Evolutionary conservation across 2,888 invertebrate species (phyloP).

Genomic region (Ormyrus thymus): DNA sequence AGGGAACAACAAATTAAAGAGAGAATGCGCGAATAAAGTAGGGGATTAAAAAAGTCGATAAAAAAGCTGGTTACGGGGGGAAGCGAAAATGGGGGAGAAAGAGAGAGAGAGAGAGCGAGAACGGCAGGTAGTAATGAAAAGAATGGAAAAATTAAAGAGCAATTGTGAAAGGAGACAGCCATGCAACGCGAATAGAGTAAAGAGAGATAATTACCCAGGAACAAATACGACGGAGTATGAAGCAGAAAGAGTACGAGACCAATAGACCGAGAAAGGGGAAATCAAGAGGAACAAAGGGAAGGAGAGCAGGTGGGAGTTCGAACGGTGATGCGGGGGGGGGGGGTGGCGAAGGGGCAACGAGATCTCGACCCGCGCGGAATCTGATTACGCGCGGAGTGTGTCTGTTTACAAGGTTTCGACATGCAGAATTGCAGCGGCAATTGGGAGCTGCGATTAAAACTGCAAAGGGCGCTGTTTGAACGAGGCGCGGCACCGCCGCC

Average conservation of each 20-base stretch:
- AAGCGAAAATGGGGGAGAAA: neutral
- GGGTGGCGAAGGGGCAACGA: neutral
- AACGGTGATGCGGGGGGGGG: neutral
- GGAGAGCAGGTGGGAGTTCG: neutral
- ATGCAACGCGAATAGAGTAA: neutral
- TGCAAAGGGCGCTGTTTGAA: conserved; percentile 19
- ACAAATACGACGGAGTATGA: neutral
- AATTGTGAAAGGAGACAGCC: too few relatives aligned
- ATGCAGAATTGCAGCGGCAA: conserved; percentile 8
- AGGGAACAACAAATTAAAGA: neutral
- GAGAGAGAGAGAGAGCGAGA: neutral
- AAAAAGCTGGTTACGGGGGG: neutral
- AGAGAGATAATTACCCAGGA: conserved; percentile 27
- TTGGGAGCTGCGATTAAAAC: conserved; percentile 39
- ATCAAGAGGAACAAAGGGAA: neutral
- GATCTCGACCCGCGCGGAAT: conserved; percentile 20
- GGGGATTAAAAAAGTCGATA: neutral
- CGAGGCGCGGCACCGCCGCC: neutral
- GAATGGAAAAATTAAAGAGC: too few relatives aligned
- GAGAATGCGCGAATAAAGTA: neutral
- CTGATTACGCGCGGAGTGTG: conserved; percentile 38
- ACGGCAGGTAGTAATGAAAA: too few relatives aligned
- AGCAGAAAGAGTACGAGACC: neutral
- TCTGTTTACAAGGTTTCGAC: conserved; percentile 38
- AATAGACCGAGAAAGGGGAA: neutral